Evolutionary conservation across 2,797 vertebrate genomes (phyloP).

Genomic region (Columba guinea): DNA sequence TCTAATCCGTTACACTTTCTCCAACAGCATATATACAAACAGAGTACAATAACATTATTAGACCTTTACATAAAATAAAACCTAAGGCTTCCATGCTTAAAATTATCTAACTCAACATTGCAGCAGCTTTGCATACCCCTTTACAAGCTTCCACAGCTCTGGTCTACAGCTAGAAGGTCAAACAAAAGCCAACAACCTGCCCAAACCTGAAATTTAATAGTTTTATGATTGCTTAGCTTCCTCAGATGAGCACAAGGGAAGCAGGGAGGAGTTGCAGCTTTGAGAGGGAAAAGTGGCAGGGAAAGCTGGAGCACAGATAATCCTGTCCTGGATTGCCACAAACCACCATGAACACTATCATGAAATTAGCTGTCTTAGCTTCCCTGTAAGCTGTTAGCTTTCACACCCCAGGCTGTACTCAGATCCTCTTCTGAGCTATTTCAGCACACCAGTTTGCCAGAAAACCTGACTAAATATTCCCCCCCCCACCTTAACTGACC

Average conservation of each 20-base stretch:
- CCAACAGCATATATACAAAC: neutral
- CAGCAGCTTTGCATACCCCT: neutral
- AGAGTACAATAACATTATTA: neutral
- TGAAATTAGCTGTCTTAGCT: neutral
- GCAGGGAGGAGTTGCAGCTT: neutral
- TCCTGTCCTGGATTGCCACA: neutral
- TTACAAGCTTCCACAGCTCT: neutral
- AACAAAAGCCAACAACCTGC: neutral
- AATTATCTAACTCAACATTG: neutral
- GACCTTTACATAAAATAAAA: neutral
- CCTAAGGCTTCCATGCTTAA: neutral
- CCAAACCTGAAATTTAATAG: neutral
- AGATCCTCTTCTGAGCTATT: neutral
- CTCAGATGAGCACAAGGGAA: neutral
- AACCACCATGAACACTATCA: neutral
- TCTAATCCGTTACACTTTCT: neutral
- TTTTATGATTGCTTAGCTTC: neutral
- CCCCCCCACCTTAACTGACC: neutral
- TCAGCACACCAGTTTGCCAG: neutral
- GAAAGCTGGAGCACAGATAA: neutral
- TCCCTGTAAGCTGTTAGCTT: neutral
- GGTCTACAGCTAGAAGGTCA: neutral
- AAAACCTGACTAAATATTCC: neutral
- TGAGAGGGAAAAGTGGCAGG: fast-evolving
- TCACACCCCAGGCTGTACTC: neutral